Percentiles rank a stretch among this genome's conserved stretches.
Evolutionary conservation across 2,888 invertebrate genomes (phyloP).

Genomic region (Andrena dorsata): DNA sequence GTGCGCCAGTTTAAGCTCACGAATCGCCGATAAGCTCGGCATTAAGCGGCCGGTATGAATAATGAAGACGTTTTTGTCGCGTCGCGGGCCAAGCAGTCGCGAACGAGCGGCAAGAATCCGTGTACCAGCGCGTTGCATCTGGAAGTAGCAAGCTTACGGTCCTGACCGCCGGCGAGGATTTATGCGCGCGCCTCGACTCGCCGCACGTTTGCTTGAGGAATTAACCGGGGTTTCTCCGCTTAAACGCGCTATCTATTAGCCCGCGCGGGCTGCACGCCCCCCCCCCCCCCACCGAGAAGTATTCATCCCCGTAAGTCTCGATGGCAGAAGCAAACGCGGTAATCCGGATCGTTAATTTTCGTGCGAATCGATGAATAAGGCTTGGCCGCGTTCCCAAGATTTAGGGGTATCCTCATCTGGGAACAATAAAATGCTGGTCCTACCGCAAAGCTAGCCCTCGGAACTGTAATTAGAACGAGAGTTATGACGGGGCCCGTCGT

Average conservation of each 20-base stretch:
- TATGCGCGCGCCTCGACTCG: slow-evolving; percentile 22
- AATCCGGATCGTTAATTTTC: slow-evolving; percentile 41
- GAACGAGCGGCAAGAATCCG: not conserved
- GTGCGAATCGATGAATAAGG: slow-evolving; percentile 25
- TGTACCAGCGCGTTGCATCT: too few species aligned
- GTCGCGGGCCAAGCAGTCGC: not conserved
- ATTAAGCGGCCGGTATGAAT: slow-evolving; percentile 33
- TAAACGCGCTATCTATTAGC: slow-evolving; percentile 45
- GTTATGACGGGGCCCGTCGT: not conserved
- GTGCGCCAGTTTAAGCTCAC: slow-evolving; percentile 1
- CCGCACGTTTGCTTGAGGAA: slow-evolving; percentile 51
- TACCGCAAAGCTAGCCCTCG: not conserved
- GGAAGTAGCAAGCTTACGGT: not conserved
- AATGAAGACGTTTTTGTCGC: slow-evolving; percentile 33
- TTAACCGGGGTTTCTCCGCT: slow-evolving; percentile 39
- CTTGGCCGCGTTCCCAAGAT: slow-evolving; percentile 11
- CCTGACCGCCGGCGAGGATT: slow-evolving; percentile 29
- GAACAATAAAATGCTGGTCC: not conserved
- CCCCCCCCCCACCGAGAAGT: slow-evolving; percentile 4
- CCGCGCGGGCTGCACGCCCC: too few species aligned
- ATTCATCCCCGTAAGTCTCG: slow-evolving; percentile 29
- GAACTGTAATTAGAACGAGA: not conserved
- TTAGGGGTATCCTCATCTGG: not conserved
- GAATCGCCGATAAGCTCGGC: slow-evolving; percentile 28
- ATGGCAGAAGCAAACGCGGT: slow-evolving; percentile 23